A percentile compares a stretch with the other conserved stretches of the same genome.
Evolutionary conservation across 2,888 invertebrate genomes (phyloP).

Genomic region (Adelognathus sp.): DNA sequence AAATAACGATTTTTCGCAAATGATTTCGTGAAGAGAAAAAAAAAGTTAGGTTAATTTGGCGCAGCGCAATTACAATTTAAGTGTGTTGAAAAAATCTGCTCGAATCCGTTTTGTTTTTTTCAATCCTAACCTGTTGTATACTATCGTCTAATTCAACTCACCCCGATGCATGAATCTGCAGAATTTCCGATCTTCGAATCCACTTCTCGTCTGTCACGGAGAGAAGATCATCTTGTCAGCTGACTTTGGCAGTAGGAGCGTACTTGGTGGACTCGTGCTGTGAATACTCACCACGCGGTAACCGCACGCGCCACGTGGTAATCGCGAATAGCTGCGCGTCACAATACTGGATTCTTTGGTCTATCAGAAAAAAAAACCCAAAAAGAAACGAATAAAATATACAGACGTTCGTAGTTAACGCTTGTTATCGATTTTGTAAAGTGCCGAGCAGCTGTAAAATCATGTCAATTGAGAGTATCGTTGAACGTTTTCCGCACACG

Average conservation of each 20-base stretch:
- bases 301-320: constrained; percentile 42
- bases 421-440: not conserved
- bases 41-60: too few relatives aligned
- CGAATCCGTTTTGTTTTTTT: too few relatives aligned
- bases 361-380: not conserved
- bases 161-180: too few relatives aligned
- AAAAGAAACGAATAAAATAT: not conserved
- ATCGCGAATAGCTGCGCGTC: constrained; percentile 14
- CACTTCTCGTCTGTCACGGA: constrained; percentile 5
- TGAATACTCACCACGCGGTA: constrained; percentile 2
- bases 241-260: too few relatives aligned
- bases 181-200: too few relatives aligned
- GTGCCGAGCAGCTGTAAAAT: not conserved
- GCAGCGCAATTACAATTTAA: too few relatives aligned
- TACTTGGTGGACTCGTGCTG: too few relatives aligned
- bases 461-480: not conserved
- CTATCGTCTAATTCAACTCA: too few relatives aligned
- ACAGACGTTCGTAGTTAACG: not conserved
- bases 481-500: not conserved
- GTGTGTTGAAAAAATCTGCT: too few relatives aligned
- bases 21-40: too few relatives aligned
- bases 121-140: too few relatives aligned
- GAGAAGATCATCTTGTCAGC: not conserved
- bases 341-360: not conserved
- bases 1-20: too few relatives aligned